A percentile compares a stretch with the other conserved stretches of the same genome.
Conservation (phyloP, 2,888 invertebrate species). For the Tenodera sinensis region DNA sequence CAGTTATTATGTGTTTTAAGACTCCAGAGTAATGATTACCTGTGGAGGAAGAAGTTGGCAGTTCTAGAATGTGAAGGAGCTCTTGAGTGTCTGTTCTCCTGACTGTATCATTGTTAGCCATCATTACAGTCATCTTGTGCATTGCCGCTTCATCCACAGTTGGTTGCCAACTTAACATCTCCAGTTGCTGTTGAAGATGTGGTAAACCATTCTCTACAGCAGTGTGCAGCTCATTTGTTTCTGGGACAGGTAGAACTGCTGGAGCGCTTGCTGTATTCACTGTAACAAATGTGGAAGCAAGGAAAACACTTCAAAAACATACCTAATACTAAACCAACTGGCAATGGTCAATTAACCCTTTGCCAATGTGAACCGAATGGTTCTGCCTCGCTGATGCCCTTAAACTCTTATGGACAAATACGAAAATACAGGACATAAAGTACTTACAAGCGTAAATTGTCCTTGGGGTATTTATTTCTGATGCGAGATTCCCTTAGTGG, state of each 20-base stretch:
- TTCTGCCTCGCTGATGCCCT: no score
- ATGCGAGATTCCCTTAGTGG: no score
- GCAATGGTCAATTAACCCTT: no score
- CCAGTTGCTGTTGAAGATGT: slow-evolving; percentile 41
- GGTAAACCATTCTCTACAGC: slow-evolving; percentile 42
- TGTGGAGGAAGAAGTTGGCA: slow-evolving; percentile 11
- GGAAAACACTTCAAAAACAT: no score
- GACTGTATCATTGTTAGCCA: slow-evolving; percentile 29
- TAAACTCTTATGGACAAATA: no score
- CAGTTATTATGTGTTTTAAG: no score
- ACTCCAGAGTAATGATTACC: background rate
- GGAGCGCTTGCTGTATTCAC: background rate
- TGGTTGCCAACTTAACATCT: slow-evolving; percentile 34
- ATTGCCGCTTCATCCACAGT: background rate
- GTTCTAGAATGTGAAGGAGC: slow-evolving; percentile 14
- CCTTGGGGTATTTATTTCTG: no score
- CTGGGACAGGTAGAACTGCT: no score
- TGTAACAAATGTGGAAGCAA: background rate
- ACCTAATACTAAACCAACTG: no score
- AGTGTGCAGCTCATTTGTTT: slow-evolving; percentile 23
- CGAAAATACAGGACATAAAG: no score
- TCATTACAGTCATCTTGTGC: background rate
- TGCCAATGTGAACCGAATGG: no score
- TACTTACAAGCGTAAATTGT: no score
- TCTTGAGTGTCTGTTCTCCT: background rate